phyloP scores from a whole-genome alignment of 1,140 invertebrate species.

The Cylas formicarius region DNA sequence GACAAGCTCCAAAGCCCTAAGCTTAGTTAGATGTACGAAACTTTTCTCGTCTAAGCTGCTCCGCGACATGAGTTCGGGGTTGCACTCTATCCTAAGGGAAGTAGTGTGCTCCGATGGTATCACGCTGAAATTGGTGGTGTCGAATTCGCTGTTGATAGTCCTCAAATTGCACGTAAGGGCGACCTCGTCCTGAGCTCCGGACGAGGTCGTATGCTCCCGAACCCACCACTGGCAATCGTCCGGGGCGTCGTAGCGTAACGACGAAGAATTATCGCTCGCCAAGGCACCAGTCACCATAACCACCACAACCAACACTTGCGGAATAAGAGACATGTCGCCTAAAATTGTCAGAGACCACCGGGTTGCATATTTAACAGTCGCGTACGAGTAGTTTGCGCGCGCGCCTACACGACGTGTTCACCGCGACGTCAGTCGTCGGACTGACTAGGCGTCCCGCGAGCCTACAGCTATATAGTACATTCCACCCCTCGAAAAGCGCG shows the following conservation, averaged over 20 bases:
- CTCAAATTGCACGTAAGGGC: slow-evolving; percentile 70
- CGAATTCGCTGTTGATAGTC: slow-evolving; percentile 73
- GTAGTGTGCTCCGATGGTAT: slow-evolving; percentile 78
- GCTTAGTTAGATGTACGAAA: slow-evolving; percentile 68
- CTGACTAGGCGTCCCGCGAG: slow-evolving; percentile 2
- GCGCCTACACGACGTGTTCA: neutral
- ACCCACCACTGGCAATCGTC: slow-evolving; percentile 75
- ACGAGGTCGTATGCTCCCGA: slow-evolving; percentile 45
- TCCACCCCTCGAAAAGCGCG: too few species aligned
- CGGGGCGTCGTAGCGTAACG: slow-evolving; percentile 68
- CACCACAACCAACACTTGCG: neutral
- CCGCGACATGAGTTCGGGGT: slow-evolving; percentile 63
- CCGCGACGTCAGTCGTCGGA: slow-evolving; percentile 3
- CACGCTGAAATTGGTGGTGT: slow-evolving; percentile 80
- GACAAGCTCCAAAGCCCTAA: slow-evolving; percentile 71
- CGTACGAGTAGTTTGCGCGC: neutral
- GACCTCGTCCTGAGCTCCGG: slow-evolving; percentile 59
- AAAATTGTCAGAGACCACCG: neutral
- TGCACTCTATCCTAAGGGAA: slow-evolving; percentile 69
- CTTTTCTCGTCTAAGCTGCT: slow-evolving; percentile 67
- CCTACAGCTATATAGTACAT: too few species aligned
- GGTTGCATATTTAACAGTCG: neutral
- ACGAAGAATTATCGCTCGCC: slow-evolving; percentile 42
- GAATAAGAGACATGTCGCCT: neutral
- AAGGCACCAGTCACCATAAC: neutral